phyloP scores from a whole-genome alignment of 2,888 invertebrate genomes.

The Sesia bembeciformis region DNA sequence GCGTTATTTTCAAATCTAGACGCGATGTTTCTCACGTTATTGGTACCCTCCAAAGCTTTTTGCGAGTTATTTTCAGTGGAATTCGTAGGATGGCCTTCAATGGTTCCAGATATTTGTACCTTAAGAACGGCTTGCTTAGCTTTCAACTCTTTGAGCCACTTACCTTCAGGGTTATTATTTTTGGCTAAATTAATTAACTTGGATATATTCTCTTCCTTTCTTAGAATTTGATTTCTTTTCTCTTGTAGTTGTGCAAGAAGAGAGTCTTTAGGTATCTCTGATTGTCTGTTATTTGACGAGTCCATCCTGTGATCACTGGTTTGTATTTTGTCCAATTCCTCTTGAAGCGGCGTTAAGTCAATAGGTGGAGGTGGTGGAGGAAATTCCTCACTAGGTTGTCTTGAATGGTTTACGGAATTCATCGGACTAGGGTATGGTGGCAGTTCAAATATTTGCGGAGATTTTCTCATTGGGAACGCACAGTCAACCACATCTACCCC shows the following conservation, averaged over 20 bases:
- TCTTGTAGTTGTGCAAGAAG: constrained; percentile 78
- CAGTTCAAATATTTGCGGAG: constrained; percentile 72
- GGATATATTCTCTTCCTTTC: constrained; percentile 47
- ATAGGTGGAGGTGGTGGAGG: constrained; percentile 90
- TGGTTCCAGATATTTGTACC: constrained; percentile 49
- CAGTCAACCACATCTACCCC: constrained; percentile 80
- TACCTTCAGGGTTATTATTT: constrained; percentile 60
- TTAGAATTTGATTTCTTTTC: constrained; percentile 76
- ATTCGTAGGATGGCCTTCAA: constrained; percentile 50
- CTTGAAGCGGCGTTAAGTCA: constrained; percentile 78
- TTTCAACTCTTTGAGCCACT: constrained; percentile 86
- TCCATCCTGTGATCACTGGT: constrained; percentile 17
- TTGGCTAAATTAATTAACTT: constrained; percentile 46
- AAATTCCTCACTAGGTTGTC: constrained; percentile 92
- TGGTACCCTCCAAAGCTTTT: constrained; percentile 25
- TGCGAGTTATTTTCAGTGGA: constrained; percentile 28
- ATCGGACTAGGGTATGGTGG: constrained; percentile 89
- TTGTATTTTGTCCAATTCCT: constrained; percentile 71
- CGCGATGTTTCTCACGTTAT: constrained; percentile 84
- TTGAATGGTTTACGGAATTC: constrained; percentile 84
- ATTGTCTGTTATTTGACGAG: constrained; percentile 39
- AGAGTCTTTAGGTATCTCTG: constrained; percentile 50
- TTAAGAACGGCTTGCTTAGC: constrained; percentile 80
- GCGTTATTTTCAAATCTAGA: constrained; percentile 81
- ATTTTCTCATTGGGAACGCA: constrained; percentile 47